These are phyloP conservation scores for Catostomus latipinnis DNA, from an alignment of 2,797 vertebrate species.

Conservation along the genomic window DNA sequence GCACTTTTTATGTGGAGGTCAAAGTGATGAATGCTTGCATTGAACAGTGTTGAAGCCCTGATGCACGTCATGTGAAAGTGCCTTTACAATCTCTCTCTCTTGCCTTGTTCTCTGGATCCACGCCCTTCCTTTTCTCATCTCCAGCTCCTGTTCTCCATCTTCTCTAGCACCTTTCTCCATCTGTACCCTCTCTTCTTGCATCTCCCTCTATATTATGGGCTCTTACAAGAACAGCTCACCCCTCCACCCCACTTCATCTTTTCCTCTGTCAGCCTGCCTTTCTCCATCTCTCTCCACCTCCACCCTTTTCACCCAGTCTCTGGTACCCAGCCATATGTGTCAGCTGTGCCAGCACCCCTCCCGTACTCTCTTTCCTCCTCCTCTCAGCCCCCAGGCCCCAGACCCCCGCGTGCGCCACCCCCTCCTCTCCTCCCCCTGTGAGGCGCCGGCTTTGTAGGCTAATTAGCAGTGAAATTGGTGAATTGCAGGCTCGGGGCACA, in stretches of 20 bases:
- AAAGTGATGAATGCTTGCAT: too few relatives aligned
- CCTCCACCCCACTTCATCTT: constrained; percentile 18
- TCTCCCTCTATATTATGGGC: constrained; percentile 17
- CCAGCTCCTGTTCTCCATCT: too few relatives aligned
- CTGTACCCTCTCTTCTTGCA: not conserved
- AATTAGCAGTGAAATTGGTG: constrained; percentile 86
- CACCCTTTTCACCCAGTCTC: constrained; percentile 39
- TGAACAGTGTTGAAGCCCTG: not conserved
- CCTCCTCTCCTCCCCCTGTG: constrained; percentile 70
- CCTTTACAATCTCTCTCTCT: not conserved
- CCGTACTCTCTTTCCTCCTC: constrained; percentile 51
- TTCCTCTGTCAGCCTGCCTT: too few relatives aligned
- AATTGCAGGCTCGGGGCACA: constrained; percentile 82
- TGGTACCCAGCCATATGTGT: constrained; percentile 77
- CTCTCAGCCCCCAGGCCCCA: constrained; percentile 60
- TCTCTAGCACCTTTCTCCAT: not conserved
- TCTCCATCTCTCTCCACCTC: constrained; percentile 30
- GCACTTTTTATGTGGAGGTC: too few relatives aligned
- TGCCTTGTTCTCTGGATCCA: not conserved
- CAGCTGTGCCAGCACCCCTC: constrained; percentile 76
- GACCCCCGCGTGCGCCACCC: constrained; percentile 73
- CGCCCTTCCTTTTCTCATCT: not conserved
- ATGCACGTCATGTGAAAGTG: constrained; percentile 2
- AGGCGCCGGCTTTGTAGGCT: constrained; percentile 82
- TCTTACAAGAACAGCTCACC: constrained; percentile 39